Base-by-base conservation (phyloP, 2,113 vertebrate species). In the Brachionichthys hirsutus region DNA sequence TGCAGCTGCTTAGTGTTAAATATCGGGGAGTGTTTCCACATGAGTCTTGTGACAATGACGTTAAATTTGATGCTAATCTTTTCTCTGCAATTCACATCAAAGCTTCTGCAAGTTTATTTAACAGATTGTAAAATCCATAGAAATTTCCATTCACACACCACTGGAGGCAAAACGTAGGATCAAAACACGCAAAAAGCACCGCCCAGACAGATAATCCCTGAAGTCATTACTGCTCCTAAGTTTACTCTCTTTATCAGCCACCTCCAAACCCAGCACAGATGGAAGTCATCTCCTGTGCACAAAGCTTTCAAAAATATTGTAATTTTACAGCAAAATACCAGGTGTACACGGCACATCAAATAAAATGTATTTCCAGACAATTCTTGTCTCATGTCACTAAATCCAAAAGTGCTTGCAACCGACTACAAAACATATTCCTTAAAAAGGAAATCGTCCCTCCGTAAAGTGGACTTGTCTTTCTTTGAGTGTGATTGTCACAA, bases 371-470 rank as follows among this genome's bases (percentile, higher is more conserved):
- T 57, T 77, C 43, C 78, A 70, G 53, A 85, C 73, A 62, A 54
- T 9, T 70, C 66, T 67, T 59, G 67, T 61, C 75, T 77, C 67
- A 66, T 50, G 51, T 85, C 67, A 64, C 78, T 77, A 79, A 73
- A 84, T 80, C 55, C 78, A 85, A 89, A 91, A 86, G 88, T 90
- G 89, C 86, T 83, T 58, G 63, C 62, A 83, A 75, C 66, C 70
- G 64, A 67, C 78, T 77, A 83, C 66, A 78, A 82, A 85, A 70
- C 58, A 17, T 71, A 73, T 52, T 82, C 60, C 61, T 59, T 70
- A 67, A 67, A 75, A 81, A 77, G 22, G 64, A 77, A 47, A 60
- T 20, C 24, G 55, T 61, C 60, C 35, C 65, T 75, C 61, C 67
- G 60, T 61, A 43, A 57, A 74, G 41, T 68, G 67, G 64, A 70